Evolutionary conservation across 2,888 invertebrate genomes (phyloP).

Genomic region (Ligdia adustata): DNA sequence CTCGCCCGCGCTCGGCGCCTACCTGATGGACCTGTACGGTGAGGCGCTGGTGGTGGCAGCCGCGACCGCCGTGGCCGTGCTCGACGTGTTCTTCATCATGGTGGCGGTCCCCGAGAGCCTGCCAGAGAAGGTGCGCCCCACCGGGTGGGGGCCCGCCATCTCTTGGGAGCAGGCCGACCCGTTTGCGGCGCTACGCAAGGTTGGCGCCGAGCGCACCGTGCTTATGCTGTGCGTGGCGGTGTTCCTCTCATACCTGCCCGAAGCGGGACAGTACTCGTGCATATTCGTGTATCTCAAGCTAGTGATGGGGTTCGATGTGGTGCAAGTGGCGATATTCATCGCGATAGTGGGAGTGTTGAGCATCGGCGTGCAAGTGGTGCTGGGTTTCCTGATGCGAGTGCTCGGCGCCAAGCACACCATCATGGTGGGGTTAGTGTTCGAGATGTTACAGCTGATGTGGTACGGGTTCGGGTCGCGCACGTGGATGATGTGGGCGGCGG

Average conservation of each 20-base stretch:
- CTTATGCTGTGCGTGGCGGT: constrained; percentile 98
- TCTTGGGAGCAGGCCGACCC: constrained; percentile 99
- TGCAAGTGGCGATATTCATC: constrained; percentile 98
- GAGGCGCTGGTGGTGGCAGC: constrained; percentile 95
- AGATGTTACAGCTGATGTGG: constrained; percentile 98
- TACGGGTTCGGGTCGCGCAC: constrained; percentile 98
- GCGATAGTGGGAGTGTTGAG: constrained; percentile 98
- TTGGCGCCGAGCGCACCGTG: constrained; percentile 97
- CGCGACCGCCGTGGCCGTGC: constrained; percentile 96
- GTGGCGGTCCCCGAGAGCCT: constrained; percentile 99
- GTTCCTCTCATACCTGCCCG: constrained; percentile 98
- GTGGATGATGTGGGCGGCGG: constrained; percentile 99
- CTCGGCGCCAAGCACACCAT: constrained; percentile 98
- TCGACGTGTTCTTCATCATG: constrained; percentile 99
- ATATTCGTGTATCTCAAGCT: constrained; percentile 99
- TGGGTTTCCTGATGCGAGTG: constrained; percentile 91
- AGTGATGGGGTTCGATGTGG: constrained; percentile 97
- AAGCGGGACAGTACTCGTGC: constrained; percentile 99
- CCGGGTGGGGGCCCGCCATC: constrained; percentile 93
- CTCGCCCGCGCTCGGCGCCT: constrained; percentile 97
- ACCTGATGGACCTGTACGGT: constrained; percentile 93
- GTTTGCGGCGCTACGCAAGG: constrained; percentile 95
- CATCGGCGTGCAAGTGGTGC: constrained; percentile 96
- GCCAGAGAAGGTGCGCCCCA: constrained; percentile 93
- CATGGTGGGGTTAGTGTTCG: constrained; percentile 97